Evolutionary conservation across 1,140 invertebrate species (phyloP), one percentile per base, ranked within the genome.

Genomic region (Hycleus phaleratus): DNA sequence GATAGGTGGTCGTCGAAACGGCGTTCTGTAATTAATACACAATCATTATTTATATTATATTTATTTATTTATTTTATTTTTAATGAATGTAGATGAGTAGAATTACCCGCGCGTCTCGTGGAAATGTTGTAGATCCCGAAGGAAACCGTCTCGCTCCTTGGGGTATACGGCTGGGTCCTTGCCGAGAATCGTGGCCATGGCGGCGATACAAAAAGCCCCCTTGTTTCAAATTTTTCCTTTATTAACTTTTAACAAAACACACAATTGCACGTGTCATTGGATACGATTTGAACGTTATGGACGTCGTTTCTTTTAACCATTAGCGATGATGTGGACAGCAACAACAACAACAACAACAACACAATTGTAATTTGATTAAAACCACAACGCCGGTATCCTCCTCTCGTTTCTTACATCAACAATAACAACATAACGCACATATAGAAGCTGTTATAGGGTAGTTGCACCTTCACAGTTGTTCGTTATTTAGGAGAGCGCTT

Each of bases 41-140:
- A 12, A 18, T 18, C 18, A 2, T 32, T 32, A 7, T 5, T 32
- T 32, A 32, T 4, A 25, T 4, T 10, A 24, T 45, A 3, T 6
- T 12, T 45, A 7, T 5, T 1, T 6, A 4, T 43, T 52, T n/a
- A 9, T 12, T 3, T 9, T 39, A 46, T 39, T 49, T 49, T 57
- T 46, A 11, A 43, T 47, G 1, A 32, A 25, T n/a, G 47, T 32
- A 32, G 32, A 12, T 11, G 10, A 26, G 4, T 26, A 32, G 55
- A 78, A 82, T 84, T 80, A 90, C 86, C 87, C 85, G 74, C 85
- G 78, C 53, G 80, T 83, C 56, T 85, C 82, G 75, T 89, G 86
- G 71, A 89, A 89, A 66, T 85, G 83, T 62, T 79, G 78, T 60
- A 90, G 76, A 65, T 87, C 86, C 68, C 81, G 77, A 58, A 88